phyloP scores from a whole-genome alignment of 2,113 vertebrate species.

The Xiphophorus maculatus region DNA sequence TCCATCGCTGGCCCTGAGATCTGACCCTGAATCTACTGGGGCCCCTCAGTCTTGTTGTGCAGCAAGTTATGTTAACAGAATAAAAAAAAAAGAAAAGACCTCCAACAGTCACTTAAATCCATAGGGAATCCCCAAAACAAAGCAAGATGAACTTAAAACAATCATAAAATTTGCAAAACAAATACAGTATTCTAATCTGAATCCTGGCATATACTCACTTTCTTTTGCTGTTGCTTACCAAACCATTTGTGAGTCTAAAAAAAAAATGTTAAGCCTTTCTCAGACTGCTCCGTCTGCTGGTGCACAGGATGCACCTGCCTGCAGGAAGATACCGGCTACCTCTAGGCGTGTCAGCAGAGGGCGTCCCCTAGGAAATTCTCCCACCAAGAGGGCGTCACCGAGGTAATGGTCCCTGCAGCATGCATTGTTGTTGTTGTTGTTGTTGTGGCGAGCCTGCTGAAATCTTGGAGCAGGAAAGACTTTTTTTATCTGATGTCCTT shows the following conservation, averaged over 20 bases:
- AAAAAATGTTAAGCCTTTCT: conserved; percentile 6
- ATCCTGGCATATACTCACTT: conserved; percentile 23
- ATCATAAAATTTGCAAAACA: conserved; percentile 14
- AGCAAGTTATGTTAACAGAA: background rate
- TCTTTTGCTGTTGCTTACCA: conserved; percentile 7
- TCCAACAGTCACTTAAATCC: conserved; percentile 18
- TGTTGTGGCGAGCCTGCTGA: conserved; percentile 34
- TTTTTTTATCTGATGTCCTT: conserved; percentile 1
- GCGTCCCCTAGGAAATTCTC: conserved; percentile 75
- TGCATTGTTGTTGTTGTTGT: conserved; percentile 33
- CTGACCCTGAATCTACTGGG: conserved; percentile 19
- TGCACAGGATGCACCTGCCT: conserved; percentile 68
- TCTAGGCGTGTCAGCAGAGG: conserved; percentile 66
- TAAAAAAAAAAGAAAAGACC: background rate
- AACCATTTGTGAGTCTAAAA: conserved; percentile 1
- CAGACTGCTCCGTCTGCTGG: conserved; percentile 43
- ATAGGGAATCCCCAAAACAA: background rate
- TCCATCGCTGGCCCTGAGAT: conserved; percentile 66
- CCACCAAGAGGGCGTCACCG: conserved; percentile 68
- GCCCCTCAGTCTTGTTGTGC: conserved; percentile 6
- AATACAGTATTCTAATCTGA: conserved; percentile 33
- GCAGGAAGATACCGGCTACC: conserved; percentile 58
- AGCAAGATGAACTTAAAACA: background rate
- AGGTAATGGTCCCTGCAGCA: conserved; percentile 61
- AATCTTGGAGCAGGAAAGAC: conserved; percentile 13